These are phyloP conservation scores for Thaleichthys pacificus DNA, from an alignment of 2,797 vertebrate genomes.

Conservation along the genomic window DNA sequence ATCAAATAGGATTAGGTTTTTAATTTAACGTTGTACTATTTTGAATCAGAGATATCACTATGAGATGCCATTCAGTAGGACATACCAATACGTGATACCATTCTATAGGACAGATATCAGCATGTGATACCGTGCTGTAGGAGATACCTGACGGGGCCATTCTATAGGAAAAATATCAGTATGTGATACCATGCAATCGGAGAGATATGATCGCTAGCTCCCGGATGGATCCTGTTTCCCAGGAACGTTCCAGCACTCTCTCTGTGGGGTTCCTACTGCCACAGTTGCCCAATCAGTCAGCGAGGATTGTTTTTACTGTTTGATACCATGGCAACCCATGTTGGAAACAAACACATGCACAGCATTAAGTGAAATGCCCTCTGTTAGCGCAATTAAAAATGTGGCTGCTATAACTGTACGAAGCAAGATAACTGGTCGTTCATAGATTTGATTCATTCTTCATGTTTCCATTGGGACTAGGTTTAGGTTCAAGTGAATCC, in stretches of 20 bases:
- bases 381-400: not conserved
- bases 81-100: not conserved
- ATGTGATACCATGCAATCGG: constrained; percentile 1
- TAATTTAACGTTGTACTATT: no score
- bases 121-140: not conserved
- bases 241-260: constrained; percentile 1
- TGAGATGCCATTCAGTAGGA: no score
- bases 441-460: not conserved
- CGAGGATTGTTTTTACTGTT: constrained; percentile 55
- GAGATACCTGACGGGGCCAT: not conserved
- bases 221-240: constrained; percentile 16
- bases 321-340: constrained; percentile 60
- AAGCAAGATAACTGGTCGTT: not conserved
- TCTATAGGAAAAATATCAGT: constrained; percentile 4
- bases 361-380: not conserved
- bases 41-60: no score
- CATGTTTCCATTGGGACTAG: not conserved
- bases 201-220: constrained; percentile 8
- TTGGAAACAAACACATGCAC: constrained; percentile 38
- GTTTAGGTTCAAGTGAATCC: not conserved
- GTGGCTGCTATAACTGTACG: not conserved
- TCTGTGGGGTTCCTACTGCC: constrained; percentile 39
- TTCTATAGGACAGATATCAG: not conserved
- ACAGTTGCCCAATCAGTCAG: constrained; percentile 60
- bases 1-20: no score